phyloP scores from a whole-genome alignment of 1,140 invertebrate genomes.

The Heterodera schachtii region DNA sequence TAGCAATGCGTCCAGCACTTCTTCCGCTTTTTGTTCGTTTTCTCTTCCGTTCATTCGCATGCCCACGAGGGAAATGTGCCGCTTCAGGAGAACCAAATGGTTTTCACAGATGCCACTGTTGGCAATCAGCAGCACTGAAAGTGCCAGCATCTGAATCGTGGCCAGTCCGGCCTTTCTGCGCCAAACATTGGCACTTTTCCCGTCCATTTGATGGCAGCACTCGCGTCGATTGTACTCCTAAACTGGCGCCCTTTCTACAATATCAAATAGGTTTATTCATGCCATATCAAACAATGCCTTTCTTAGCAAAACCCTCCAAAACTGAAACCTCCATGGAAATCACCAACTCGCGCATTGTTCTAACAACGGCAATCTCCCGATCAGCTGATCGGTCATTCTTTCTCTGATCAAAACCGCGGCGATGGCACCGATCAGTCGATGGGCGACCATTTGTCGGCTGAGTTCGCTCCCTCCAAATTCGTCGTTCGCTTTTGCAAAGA shows the following conservation, averaged over 20 bases:
- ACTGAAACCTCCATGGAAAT: neutral
- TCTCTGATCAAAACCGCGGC: neutral
- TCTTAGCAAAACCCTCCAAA: neutral
- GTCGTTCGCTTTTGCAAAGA: neutral
- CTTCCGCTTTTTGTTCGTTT: neutral
- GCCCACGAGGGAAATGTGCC: neutral
- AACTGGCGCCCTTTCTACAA: no score
- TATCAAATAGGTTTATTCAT: no score
- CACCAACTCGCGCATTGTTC: neutral
- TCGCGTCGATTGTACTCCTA: conserved; percentile 1
- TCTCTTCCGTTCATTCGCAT: neutral
- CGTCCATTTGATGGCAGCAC: neutral
- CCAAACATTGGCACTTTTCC: neutral
- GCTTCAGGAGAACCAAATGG: neutral
- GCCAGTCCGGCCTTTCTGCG: neutral
- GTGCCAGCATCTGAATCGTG: neutral
- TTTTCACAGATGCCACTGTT: neutral
- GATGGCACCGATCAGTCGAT: neutral
- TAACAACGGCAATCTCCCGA: neutral
- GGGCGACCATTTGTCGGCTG: neutral
- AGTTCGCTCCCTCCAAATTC: neutral
- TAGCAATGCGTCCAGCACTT: neutral
- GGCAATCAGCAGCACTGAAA: neutral
- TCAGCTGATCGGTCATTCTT: neutral
- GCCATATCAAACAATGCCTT: no score